Conservation (phyloP, 2,113 vertebrate genomes). For the Macrotus californicus region DNA sequence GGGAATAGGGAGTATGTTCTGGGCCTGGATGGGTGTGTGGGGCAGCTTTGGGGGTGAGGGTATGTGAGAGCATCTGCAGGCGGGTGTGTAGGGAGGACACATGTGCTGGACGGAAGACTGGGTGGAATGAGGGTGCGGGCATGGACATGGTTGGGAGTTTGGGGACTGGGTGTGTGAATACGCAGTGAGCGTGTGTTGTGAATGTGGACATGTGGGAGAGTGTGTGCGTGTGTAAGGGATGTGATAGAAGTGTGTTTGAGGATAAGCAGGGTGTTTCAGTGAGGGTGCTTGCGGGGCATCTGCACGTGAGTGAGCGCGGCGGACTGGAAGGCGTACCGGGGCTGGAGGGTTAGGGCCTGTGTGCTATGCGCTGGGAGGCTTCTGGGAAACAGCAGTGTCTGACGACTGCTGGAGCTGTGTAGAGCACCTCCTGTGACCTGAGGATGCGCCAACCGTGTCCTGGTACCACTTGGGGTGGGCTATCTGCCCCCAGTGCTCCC, state of each 20-base stretch:
- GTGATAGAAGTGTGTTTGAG: not conserved
- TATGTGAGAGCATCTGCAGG: not conserved
- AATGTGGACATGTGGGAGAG: not conserved
- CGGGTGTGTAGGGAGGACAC: not conserved
- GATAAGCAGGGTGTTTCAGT: not conserved
- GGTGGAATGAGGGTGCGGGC: not conserved
- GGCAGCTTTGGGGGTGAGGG: not conserved
- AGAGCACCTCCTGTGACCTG: constrained; percentile 38
- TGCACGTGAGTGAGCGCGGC: not conserved
- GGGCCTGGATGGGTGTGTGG: not conserved
- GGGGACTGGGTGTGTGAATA: not conserved
- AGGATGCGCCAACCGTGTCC: constrained; percentile 36
- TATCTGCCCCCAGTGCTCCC: not conserved
- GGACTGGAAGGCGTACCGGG: not conserved
- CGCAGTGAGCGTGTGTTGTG: not conserved
- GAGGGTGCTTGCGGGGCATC: not conserved
- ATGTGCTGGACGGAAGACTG: not conserved
- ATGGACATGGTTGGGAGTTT: not conserved
- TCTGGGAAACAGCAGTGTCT: constrained; percentile 26
- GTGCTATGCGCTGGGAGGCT: not conserved
- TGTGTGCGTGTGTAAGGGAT: not conserved
- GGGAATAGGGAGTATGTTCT: not conserved
- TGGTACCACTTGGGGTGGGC: constrained; percentile 40
- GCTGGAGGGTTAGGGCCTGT: not conserved
- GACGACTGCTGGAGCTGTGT: constrained; percentile 37